phyloP scores from a whole-genome alignment of 2,888 invertebrate genomes.

The Sepiola atlantica region DNA sequence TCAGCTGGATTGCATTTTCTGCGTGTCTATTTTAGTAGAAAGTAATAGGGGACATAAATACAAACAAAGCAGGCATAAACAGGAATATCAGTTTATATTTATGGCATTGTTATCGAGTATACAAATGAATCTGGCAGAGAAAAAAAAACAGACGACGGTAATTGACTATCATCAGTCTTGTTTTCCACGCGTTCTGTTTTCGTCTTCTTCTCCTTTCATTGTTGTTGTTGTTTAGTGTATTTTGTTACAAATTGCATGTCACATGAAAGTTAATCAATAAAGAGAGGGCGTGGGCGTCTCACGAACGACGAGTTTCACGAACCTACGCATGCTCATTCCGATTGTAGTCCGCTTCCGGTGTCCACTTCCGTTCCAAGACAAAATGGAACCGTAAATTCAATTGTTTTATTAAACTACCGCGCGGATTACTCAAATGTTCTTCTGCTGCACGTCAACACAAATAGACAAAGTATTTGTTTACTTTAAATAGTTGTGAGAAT shows the following conservation, averaged over 20 bases:
- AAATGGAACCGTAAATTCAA: conserved; percentile 19
- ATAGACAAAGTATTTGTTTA: no score
- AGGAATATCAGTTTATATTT: neutral
- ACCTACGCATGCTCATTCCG: neutral
- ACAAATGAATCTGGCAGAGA: neutral
- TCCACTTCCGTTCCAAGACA: neutral
- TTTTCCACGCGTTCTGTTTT: neutral
- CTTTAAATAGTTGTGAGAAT: no score
- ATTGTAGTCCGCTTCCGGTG: neutral
- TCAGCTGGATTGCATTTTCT: neutral
- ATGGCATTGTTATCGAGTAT: conserved; percentile 16
- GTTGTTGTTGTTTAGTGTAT: neutral
- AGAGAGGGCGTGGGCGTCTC: neutral
- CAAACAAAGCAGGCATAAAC: neutral
- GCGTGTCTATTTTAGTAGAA: neutral
- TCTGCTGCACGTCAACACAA: no score
- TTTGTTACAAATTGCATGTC: neutral
- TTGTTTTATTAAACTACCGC: neutral
- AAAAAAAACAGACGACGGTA: neutral
- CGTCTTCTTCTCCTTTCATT: neutral
- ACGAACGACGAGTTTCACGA: neutral
- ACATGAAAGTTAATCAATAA: neutral
- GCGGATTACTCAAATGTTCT: no score
- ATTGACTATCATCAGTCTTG: neutral
- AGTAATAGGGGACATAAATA: neutral